Evolutionary conservation across 92 coral and sea anemone genomes (phyloP).

Genomic region (Porites divaricata): DNA sequence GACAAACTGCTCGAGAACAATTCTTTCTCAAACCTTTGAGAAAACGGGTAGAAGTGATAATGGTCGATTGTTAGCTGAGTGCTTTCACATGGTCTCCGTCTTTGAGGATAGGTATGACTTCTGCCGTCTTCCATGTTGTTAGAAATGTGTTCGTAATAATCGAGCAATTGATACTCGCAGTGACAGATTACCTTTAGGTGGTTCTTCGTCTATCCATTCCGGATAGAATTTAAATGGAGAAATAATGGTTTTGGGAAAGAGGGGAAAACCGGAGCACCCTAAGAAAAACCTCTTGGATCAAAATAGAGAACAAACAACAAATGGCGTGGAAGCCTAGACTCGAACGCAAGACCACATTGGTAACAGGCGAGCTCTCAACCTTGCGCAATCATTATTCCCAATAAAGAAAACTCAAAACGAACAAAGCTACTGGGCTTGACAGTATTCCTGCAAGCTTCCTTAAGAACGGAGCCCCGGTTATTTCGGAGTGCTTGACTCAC

Average conservation of each 20-base stretch:
- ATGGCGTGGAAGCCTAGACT: too few species aligned
- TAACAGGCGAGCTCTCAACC: too few species aligned
- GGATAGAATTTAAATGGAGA: too few species aligned
- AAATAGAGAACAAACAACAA: too few species aligned
- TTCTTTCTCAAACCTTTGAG: slow-evolving; percentile 28
- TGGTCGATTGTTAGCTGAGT: slow-evolving; percentile 49
- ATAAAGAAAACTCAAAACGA: too few species aligned
- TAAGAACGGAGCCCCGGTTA: not conserved
- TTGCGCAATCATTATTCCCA: too few species aligned
- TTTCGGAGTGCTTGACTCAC: slow-evolving; percentile 21
- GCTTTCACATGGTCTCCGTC: slow-evolving; percentile 9
- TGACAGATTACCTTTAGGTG: slow-evolving; percentile 20
- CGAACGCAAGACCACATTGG: too few species aligned
- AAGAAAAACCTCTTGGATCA: too few species aligned
- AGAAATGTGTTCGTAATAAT: slow-evolving; percentile 31
- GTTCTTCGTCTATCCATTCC: too few species aligned
- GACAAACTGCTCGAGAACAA: not conserved
- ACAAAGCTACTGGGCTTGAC: not conserved
- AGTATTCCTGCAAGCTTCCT: not conserved
- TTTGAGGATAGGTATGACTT: slow-evolving; percentile 38
- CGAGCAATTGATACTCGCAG: slow-evolving; percentile 35
- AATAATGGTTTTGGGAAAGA: too few species aligned
- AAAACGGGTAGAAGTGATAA: slow-evolving; percentile 32
- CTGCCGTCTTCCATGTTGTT: slow-evolving; percentile 38
- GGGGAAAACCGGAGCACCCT: too few species aligned